A percentile compares a stretch with the other conserved stretches of the same genome.
Conservation (phyloP, 2,888 invertebrate species). For the Drosophila cognata region DNA sequence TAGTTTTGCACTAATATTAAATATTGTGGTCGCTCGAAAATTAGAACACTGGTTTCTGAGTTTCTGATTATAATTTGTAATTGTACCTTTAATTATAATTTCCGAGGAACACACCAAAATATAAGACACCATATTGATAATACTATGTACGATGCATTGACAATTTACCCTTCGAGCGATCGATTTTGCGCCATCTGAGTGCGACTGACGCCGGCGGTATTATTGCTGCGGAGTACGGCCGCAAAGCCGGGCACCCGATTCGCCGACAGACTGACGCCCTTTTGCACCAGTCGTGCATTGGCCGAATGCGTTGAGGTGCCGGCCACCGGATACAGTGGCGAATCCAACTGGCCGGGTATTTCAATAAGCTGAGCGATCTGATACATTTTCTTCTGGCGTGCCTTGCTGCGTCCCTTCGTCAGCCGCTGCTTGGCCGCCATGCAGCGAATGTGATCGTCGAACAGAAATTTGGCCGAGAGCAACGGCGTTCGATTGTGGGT, state of each 20-base stretch:
- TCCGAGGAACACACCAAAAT: slow-evolving; percentile 2
- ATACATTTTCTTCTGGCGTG: slow-evolving; percentile 98
- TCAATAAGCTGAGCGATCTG: slow-evolving; percentile 97
- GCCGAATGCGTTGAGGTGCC: slow-evolving; percentile 77
- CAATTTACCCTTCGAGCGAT: slow-evolving; percentile 82
- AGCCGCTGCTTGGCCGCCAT: slow-evolving; percentile 98
- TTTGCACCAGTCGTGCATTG: slow-evolving; percentile 81
- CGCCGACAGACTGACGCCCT: slow-evolving; percentile 86
- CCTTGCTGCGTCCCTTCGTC: slow-evolving; percentile 95
- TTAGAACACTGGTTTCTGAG: slow-evolving; percentile 2
- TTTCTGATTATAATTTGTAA: slow-evolving; percentile 3
- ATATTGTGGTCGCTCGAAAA: slow-evolving; percentile 2
- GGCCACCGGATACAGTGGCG: slow-evolving; percentile 82
- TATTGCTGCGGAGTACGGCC: slow-evolving; percentile 86
- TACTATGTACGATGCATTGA: neutral
- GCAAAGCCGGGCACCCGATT: slow-evolving; percentile 87
- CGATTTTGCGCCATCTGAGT: slow-evolving; percentile 84
- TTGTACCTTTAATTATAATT: slow-evolving; percentile 4
- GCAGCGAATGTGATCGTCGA: slow-evolving; percentile 99
- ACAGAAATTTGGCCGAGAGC: slow-evolving; percentile 96
- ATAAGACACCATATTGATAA: neutral
- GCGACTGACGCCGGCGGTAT: slow-evolving; percentile 82
- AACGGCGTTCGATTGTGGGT: slow-evolving; percentile 91
- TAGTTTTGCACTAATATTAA: neutral
- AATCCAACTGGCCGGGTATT: slow-evolving; percentile 87